phyloP scores from a whole-genome alignment of 2,888 invertebrate genomes.

The Acrobasis consociella region DNA sequence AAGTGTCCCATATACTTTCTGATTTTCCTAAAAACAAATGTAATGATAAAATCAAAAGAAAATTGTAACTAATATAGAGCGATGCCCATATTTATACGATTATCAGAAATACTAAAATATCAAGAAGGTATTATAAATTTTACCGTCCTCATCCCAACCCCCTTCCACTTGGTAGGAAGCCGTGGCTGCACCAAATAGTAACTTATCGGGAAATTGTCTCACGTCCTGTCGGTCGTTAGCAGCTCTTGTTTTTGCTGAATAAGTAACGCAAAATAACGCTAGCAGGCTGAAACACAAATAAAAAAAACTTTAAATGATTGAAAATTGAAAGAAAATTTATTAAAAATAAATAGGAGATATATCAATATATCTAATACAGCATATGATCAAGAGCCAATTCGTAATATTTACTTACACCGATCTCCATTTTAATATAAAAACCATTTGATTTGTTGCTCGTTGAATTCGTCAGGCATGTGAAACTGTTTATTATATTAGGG shows the following conservation, averaged over 20 bases:
- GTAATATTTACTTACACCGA: not conserved
- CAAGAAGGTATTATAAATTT: not conserved
- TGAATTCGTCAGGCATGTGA: not conserved
- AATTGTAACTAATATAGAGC: not conserved
- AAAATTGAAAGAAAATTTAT: too few relatives aligned
- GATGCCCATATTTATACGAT: too few relatives aligned
- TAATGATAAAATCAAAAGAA: not conserved
- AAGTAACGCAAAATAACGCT: not conserved
- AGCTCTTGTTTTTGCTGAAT: not conserved
- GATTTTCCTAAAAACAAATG: conserved; percentile 70
- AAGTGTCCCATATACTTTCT: conserved; percentile 83
- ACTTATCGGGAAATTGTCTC: conserved; percentile 30
- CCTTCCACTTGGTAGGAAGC: conserved; percentile 73
- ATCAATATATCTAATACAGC: too few relatives aligned
- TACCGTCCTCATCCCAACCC: conserved; percentile 45
- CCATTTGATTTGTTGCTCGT: not conserved
- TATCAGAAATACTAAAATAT: too few relatives aligned
- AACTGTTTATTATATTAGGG: not conserved
- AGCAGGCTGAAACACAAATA: not conserved
- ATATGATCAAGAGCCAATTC: too few relatives aligned
- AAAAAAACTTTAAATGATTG: too few relatives aligned
- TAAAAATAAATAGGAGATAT: too few relatives aligned
- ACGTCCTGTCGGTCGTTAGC: not conserved
- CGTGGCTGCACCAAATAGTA: conserved; percentile 53
- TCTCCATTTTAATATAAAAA: not conserved